Base-by-base conservation (phyloP, 2,113 vertebrate genomes). In the Sterrhoptilus dennistouni region DNA sequence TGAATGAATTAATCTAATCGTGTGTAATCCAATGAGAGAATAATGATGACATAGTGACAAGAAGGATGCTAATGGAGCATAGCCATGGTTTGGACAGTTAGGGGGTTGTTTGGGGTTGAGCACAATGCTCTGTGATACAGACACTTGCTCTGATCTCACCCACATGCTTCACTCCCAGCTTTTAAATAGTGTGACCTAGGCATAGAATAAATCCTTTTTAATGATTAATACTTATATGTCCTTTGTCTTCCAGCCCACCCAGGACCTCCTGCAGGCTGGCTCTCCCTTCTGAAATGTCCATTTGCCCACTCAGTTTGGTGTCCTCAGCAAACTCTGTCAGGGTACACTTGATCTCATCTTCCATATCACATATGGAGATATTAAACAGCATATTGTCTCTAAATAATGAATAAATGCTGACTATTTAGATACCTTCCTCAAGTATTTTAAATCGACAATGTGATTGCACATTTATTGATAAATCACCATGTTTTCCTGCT, bases 81-180 rank as follows among this genome's bases (percentile, higher is more conserved):
- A 33, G 22, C 17, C 13, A 1, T 54, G 38, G 21, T 38, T 54
- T 85, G n/a, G 28, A 11, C 16, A 19, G 8, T 11, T 14, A 14
- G 22, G 10, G 5, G 2, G 2, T 5, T 29, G 45, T 66, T 14
- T 33, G 2, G 20, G 27, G 16, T 1, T 65, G 33, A 87, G 33
- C 45, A 64, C 21, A n/a, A 8, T 13, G 6, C 18, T 42, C 20
- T 18, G 33, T 72, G 33, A 7, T 61, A 29, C 38, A 72, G 25
- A 45, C 20, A n/a, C 0, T 0, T 20, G 16, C 29, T 14, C n/a
- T 50, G 47, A 16, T 57, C 5, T 7, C 29, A 47, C 12, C 11
- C 19, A 23, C 0, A 0, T 35, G 8, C 4, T 57, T 70, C 49
- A 35, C 36, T 57, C 57, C 25, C 50, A 50, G 22, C 16, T 69